Percentiles rank a stretch among this genome's conserved stretches.
Evolutionary conservation across 2,797 vertebrate genomes (phyloP).

Genomic region (Ficedula albicollis): DNA sequence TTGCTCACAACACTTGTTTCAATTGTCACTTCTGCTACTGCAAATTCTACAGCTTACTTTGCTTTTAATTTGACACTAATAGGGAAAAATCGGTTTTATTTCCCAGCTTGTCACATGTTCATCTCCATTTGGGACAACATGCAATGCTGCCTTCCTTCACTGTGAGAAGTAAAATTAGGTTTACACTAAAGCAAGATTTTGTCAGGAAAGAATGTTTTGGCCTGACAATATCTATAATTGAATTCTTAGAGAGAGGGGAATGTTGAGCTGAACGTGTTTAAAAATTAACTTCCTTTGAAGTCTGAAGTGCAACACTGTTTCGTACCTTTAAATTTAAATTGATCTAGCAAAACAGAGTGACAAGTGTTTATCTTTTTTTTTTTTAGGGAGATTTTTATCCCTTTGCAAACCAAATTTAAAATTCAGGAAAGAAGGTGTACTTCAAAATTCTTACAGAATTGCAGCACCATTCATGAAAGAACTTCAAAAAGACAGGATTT

Average conservation of each 20-base stretch:
- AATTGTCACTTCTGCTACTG: constrained; percentile 1
- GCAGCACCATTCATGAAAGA: background rate
- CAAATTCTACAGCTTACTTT: constrained; percentile 23
- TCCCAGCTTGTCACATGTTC: background rate
- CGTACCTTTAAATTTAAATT: background rate
- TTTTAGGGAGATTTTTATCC: background rate
- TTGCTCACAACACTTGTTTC: constrained; percentile 14
- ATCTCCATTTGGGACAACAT: constrained; percentile 7
- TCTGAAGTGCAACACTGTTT: background rate
- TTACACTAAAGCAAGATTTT: background rate
- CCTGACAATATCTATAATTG: constrained; percentile 7
- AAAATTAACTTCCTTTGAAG: constrained; percentile 24
- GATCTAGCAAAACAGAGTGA: background rate
- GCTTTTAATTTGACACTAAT: constrained; percentile 50
- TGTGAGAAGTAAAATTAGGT: background rate
- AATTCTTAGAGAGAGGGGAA: background rate
- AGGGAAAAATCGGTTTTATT: constrained; percentile 56
- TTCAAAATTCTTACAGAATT: background rate
- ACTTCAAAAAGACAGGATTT: background rate
- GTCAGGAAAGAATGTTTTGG: background rate
- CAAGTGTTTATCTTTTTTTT: background rate
- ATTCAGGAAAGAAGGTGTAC: background rate
- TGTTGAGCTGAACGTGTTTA: background rate
- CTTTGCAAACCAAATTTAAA: background rate
- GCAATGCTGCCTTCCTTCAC: background rate